phyloP scores from a whole-genome alignment of 2,797 vertebrate genomes.

The Micromesistius poutassou region DNA sequence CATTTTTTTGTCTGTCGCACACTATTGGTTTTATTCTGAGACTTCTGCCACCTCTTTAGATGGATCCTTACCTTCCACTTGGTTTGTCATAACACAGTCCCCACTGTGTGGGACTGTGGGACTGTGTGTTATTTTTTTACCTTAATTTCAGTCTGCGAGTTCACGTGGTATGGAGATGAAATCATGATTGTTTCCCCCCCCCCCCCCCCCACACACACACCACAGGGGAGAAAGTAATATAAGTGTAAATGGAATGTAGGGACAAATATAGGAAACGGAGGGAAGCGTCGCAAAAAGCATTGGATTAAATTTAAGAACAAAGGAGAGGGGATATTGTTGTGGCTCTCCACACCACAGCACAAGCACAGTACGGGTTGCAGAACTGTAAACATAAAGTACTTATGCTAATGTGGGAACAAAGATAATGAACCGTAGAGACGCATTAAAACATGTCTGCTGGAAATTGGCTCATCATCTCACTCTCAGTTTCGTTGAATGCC shows the following conservation, averaged over 20 bases:
- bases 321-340: not conserved
- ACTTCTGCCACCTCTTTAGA: not conserved
- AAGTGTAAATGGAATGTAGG: conserved; percentile 1
- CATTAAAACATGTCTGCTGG: not conserved
- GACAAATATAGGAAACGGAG: not conserved
- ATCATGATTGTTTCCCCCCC: not conserved
- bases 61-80: not conserved
- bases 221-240: not conserved
- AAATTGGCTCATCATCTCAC: conserved; percentile 5
- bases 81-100: not conserved
- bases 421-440: not conserved
- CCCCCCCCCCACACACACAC: too few relatives aligned
- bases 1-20: not conserved
- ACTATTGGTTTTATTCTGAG: too few relatives aligned
- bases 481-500: not conserved
- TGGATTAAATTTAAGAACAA: not conserved
- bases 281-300: not conserved
- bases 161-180: not conserved
- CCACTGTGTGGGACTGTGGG: not conserved
- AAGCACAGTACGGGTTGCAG: not conserved
- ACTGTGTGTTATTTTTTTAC: not conserved
- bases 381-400: not conserved
- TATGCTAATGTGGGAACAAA: not conserved
- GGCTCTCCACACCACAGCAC: not conserved
- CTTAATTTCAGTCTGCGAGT: not conserved